Conservation (phyloP, 1,140 invertebrate genomes). For the Cepaea nemoralis region DNA sequence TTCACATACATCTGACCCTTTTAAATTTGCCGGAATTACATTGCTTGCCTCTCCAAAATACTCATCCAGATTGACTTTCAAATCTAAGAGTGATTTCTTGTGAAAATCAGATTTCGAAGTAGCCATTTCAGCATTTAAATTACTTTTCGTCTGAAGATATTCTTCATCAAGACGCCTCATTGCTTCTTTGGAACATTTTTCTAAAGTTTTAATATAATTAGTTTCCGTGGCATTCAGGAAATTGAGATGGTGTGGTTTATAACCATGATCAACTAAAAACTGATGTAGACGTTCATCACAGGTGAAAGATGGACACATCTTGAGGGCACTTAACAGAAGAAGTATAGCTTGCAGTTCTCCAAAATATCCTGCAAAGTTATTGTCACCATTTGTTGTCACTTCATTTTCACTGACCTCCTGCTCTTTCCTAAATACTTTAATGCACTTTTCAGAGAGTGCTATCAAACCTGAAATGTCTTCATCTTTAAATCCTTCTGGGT, state of each 20-base stretch:
- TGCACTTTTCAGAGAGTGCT: constrained; percentile 14
- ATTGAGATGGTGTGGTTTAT: background rate
- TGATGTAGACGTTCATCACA: constrained; percentile 30
- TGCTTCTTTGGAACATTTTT: constrained; percentile 25
- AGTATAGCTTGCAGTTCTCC: constrained; percentile 48
- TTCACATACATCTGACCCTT: constrained; percentile 30
- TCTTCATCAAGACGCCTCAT: constrained; percentile 48
- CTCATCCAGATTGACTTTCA: constrained; percentile 44
- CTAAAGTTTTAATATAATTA: constrained; percentile 35
- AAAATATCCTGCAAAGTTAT: constrained; percentile 45
- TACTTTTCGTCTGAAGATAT: constrained; percentile 44
- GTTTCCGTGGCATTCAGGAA: constrained; percentile 29
- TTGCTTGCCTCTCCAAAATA: constrained; percentile 47
- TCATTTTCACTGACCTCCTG: constrained; percentile 29
- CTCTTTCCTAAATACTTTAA: constrained; percentile 14
- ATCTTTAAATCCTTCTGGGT: constrained; percentile 2
- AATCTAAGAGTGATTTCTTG: constrained; percentile 38
- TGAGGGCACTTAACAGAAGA: constrained; percentile 28
- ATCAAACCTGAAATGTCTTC: constrained; percentile 3
- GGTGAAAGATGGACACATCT: constrained; percentile 21
- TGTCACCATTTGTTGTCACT: constrained; percentile 15
- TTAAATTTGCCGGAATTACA: constrained; percentile 33
- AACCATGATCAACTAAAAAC: constrained; percentile 40
- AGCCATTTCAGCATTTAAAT: constrained; percentile 21
- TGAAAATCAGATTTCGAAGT: background rate